Evolutionary conservation across 1,140 invertebrate species (phyloP), one percentile per base, ranked within the genome.

Genomic region (Drosophila punjabiensis): DNA sequence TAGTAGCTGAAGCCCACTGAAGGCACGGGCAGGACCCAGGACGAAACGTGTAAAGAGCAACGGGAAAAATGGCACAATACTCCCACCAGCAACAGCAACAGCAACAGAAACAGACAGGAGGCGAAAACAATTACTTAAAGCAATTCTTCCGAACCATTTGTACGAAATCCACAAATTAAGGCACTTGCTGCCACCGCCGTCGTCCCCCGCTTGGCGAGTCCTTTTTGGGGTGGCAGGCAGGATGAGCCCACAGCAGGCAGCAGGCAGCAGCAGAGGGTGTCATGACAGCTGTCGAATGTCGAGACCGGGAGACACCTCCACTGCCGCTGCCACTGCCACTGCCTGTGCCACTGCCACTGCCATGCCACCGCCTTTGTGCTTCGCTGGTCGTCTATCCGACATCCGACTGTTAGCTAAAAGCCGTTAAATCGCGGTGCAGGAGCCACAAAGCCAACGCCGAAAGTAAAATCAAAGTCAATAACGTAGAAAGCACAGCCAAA

Each of bases 81-180:
- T 39, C 28, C 61, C 59, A 61, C 52, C 53, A 61, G 20, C 35
- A 61, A 14, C 14, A 24, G 32, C 1, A 52, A 24, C 30, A 35
- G 33, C 8, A 37, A 24, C 18, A 53, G 45, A 18, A 11, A 47
- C 24, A 30, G 43, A 30, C 53, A 66, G 66, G 47, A 74, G 82
- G 56, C 61, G 66, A 89, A 88, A 88, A 88, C 84, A 89, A 88
- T 88, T 88, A 88, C 84, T 88, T 85, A 76, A 89, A 82, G 87
- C 87, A 87, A 91, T 90, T 90, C 80, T 90, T 90, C 87, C 87
- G 84, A 83, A 77, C 87, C 86, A 90, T 90, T 90, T 91, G 80
- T 82, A 74, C 74, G 55, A 91, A 87, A 87, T 91, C 74, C 88
- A 80, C 87, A 91, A 90, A 91, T 90, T 91, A 90, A 87, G 80